Percentiles rank a stretch among this genome's conserved stretches.
These are phyloP conservation scores for Zeuzera pyrina DNA, from an alignment of 2,888 invertebrate genomes.

Conservation along the genomic window DNA sequence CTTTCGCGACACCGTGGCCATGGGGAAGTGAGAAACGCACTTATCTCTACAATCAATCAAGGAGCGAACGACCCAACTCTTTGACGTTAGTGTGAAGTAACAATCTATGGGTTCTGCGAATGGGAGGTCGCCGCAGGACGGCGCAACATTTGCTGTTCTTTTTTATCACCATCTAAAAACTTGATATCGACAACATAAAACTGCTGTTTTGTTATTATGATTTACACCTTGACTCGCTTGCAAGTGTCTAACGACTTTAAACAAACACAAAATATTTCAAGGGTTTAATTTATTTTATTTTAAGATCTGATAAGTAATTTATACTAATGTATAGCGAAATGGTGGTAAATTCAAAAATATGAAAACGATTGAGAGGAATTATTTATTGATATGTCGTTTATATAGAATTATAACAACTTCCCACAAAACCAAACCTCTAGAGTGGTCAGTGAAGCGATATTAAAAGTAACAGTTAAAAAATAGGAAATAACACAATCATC, in stretches of 20 bases:
- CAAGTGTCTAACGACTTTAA: conserved; percentile 37
- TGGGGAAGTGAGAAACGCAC: conserved; percentile 68
- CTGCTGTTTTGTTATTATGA: conserved; percentile 33
- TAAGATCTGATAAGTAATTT: conserved; percentile 20
- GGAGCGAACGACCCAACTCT: conserved; percentile 44
- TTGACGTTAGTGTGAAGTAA: conserved; percentile 63
- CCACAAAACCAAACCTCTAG: conserved; percentile 52
- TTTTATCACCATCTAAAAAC: conserved; percentile 47
- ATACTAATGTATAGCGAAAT: conserved; percentile 20
- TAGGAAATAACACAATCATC: conserved; percentile 52
- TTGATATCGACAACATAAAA: conserved; percentile 41
- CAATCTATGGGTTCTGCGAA: conserved; percentile 34
- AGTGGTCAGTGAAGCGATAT: conserved; percentile 57
- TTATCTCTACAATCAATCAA: conserved; percentile 59
- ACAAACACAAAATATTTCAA: conserved; percentile 16
- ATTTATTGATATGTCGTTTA: conserved; percentile 1
- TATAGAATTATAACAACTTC: conserved; percentile 29
- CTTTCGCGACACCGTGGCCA: conserved; percentile 58
- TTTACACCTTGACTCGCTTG: conserved; percentile 28
- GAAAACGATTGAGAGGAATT: not conserved
- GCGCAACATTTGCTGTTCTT: conserved; percentile 43
- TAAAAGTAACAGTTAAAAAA: conserved; percentile 59
- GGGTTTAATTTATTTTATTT: conserved; percentile 16
- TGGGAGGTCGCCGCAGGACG: conserved; percentile 50
- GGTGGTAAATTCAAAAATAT: conserved; percentile 20